Percentiles rank a stretch among this genome's conserved stretches.
These are phyloP conservation scores for Neuroterus valhalla DNA, from an alignment of 1,140 invertebrate species.

Conservation along the genomic window DNA sequence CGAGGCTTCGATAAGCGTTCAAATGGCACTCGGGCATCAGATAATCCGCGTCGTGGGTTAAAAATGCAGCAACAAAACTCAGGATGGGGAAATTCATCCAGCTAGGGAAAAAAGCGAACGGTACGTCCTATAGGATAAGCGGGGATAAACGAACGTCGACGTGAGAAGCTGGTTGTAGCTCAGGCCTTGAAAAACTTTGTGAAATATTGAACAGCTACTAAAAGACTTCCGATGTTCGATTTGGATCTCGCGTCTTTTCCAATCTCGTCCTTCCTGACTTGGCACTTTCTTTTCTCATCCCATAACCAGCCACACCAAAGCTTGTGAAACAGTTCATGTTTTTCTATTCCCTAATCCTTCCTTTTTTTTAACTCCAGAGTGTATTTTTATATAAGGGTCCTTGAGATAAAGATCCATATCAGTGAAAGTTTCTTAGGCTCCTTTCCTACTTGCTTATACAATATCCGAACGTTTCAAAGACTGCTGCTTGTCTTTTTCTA, in stretches of 20 bases:
- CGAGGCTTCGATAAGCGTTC: constrained; percentile 1
- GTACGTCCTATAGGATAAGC: constrained; percentile 41
- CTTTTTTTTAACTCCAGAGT: constrained; percentile 42
- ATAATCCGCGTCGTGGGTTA: background rate
- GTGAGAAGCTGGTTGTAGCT: constrained; percentile 53
- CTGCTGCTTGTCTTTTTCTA: too few species aligned
- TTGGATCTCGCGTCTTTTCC: constrained; percentile 48
- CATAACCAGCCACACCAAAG: constrained; percentile 37
- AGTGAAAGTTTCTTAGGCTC: too few species aligned
- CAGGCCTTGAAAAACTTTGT: constrained; percentile 62
- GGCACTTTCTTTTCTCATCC: constrained; percentile 39
- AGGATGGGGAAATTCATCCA: constrained; percentile 5
- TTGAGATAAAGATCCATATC: too few species aligned
- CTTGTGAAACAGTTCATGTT: constrained; percentile 18
- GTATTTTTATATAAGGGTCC: constrained; percentile 14
- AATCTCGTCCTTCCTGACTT: constrained; percentile 36
- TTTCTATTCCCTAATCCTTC: constrained; percentile 39
- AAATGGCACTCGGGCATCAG: background rate
- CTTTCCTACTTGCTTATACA: too few species aligned
- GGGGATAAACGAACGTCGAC: constrained; percentile 60
- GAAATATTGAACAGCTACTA: constrained; percentile 67
- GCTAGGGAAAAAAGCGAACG: constrained; percentile 7
- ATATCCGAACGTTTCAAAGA: too few species aligned
- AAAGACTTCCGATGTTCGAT: constrained; percentile 67
- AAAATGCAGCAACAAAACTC: background rate